Base-by-base conservation (phyloP, 2,888 invertebrate species). In the Beris chalybata region DNA sequence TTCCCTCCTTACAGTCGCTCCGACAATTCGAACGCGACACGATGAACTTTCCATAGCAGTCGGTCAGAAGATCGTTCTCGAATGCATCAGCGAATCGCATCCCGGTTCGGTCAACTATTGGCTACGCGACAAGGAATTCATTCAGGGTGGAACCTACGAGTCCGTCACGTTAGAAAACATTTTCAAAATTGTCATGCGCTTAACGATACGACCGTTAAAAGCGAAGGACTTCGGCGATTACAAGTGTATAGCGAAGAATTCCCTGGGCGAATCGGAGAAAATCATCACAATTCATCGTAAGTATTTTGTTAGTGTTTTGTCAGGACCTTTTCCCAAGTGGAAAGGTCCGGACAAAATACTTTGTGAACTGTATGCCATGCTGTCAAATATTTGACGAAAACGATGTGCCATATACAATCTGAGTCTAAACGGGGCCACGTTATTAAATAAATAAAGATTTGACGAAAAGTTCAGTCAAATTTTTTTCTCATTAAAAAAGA, bases 181-280 rank as follows among this genome's bases (percentile, higher is more conserved):
- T 29, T 91, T 89, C 83, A 89, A 90, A 77, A 87, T 91, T 69
- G 85, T 89, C 69, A 88, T 92, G 85, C 87, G 88, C 69, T 82
- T 92, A 65, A 88, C 86, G 54, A 85, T 92, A 73, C 83, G 86
- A 66, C 84, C 87, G 64, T 84, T 89, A 56, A 84, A 86, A 38
- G 81, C 82, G 59, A 81, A 83, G 9, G 91, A 91, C 80, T 91
- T 89, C 76, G 91, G 91, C 30, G 86, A 89, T 58, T 92, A 91
- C 81, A 89, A 89, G 79, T 92, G 92, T 79, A 86, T 91, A 70
- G 89, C 91, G 31, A 91, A 91, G 81, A 92, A 93, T 79, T 87
- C 89, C 2, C 81, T 92, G 29, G 92, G 92, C 7, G 90, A 91
- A 75, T 76, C 78, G 9, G 77, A 79, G 67, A 77, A 76, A 58